Conservation (phyloP, 2,888 invertebrate genomes). For the Hirudinaria manillensis region DNA sequence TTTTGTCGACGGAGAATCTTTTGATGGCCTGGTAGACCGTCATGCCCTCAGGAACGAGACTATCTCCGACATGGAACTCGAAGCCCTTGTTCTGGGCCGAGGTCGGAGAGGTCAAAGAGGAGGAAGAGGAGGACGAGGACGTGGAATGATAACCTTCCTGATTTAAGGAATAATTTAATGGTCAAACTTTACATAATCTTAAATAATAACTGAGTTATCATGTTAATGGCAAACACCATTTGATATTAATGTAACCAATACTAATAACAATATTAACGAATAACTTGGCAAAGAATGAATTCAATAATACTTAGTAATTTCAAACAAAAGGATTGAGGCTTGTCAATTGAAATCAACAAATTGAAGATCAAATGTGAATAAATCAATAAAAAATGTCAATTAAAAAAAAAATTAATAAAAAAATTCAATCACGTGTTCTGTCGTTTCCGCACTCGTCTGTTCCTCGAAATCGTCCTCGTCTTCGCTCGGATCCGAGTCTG, state of each 20-base stretch:
- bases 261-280: background rate
- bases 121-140: background rate
- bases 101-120: background rate
- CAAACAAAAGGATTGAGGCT: too few species aligned
- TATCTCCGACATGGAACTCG: slow-evolving; percentile 93
- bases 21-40: slow-evolving; percentile 96
- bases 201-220: too few species aligned
- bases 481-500: slow-evolving; percentile 1
- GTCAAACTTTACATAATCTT: too few species aligned
- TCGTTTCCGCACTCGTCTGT: background rate
- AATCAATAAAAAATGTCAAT: background rate
- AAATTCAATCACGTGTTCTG: background rate
- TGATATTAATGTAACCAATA: slow-evolving; percentile 8
- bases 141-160: slow-evolving; percentile 1
- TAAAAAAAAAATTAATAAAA: background rate
- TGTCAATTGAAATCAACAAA: too few species aligned
- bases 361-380: too few species aligned
- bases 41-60: slow-evolving; percentile 92
- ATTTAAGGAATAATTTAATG: background rate
- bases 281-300: too few species aligned
- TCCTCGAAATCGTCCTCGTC: slow-evolving; percentile 24
- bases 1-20: slow-evolving; percentile 66
- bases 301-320: too few species aligned
- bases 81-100: slow-evolving; percentile 67
- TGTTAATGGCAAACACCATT: too few species aligned